Conservation (phyloP, 2,113 vertebrate genomes). For the Plecotus auritus region DNA sequence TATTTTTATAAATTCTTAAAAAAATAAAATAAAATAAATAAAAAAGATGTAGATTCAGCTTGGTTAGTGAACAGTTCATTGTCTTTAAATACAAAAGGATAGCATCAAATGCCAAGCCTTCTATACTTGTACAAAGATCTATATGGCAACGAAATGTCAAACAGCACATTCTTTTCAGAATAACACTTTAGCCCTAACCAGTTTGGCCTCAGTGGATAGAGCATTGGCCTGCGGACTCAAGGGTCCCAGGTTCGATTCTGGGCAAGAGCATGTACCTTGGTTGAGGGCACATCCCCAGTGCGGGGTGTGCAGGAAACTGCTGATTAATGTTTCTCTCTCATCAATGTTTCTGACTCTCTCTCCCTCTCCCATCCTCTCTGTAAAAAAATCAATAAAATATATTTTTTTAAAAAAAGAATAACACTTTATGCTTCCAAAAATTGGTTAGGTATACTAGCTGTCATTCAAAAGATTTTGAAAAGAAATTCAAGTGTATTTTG, state of each 20-base stretch:
- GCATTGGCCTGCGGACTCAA: too few relatives aligned
- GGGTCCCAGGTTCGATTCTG: too few relatives aligned
- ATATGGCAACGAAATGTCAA: background rate
- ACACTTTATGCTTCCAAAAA: background rate
- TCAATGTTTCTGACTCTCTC: too few relatives aligned
- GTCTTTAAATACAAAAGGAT: background rate
- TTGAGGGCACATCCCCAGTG: too few relatives aligned
- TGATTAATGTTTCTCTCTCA: too few relatives aligned
- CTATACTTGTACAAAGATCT: background rate
- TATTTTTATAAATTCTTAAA: background rate
- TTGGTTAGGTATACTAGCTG: background rate
- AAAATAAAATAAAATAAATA: too few relatives aligned
- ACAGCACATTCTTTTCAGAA: background rate
- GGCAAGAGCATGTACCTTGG: too few relatives aligned
- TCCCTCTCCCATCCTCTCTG: too few relatives aligned
- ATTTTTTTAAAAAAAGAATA: background rate
- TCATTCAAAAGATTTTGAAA: background rate
- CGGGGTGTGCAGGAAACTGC: too few relatives aligned
- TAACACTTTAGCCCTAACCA: background rate
- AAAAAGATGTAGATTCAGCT: background rate
- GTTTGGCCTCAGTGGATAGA: too few relatives aligned
- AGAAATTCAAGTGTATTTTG: background rate
- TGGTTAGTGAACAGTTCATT: background rate
- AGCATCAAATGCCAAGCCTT: background rate
- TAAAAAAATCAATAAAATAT: too few relatives aligned